These are phyloP conservation scores for Furcifer pardalis DNA, from an alignment of 2,797 vertebrate genomes.

Conservation along the genomic window DNA sequence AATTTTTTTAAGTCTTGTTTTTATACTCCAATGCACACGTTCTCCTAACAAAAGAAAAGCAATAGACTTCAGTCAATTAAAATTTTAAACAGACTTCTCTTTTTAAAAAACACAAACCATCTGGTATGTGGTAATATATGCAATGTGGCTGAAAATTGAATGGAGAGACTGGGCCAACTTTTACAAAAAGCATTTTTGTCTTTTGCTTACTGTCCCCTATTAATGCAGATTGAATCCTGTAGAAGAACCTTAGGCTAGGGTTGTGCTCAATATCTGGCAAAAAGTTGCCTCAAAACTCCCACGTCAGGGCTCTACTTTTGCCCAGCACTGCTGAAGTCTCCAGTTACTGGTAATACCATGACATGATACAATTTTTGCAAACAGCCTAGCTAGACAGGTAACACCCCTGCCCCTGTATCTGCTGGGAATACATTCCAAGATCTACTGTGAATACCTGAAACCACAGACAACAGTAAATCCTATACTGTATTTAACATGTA, in stretches of 20 bases:
- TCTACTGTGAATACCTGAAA: no score
- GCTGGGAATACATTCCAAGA: no score
- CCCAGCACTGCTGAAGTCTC: neutral
- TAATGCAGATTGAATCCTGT: neutral
- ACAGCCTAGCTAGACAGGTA: neutral
- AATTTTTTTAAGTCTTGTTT: neutral
- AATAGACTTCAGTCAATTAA: conserved; percentile 1
- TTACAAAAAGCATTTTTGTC: neutral
- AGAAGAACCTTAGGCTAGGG: neutral
- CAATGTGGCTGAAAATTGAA: conserved; percentile 9
- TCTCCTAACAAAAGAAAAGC: neutral
- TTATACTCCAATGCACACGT: neutral
- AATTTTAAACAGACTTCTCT: conserved; percentile 8
- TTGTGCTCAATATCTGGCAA: neutral
- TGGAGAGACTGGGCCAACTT: neutral
- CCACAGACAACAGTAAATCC: no score
- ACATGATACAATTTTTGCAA: neutral
- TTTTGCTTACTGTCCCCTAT: neutral
- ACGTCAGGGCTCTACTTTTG: neutral
- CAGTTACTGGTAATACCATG: neutral
- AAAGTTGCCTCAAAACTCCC: neutral
- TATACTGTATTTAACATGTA: no score
- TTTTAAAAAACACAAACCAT: conserved; percentile 23
- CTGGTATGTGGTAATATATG: conserved; percentile 10
- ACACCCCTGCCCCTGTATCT: no score